A percentile compares a stretch with the other conserved stretches of the same genome.
Evolutionary conservation across 2,797 vertebrate genomes (phyloP).

Genomic region (Cheirogaleus major): DNA sequence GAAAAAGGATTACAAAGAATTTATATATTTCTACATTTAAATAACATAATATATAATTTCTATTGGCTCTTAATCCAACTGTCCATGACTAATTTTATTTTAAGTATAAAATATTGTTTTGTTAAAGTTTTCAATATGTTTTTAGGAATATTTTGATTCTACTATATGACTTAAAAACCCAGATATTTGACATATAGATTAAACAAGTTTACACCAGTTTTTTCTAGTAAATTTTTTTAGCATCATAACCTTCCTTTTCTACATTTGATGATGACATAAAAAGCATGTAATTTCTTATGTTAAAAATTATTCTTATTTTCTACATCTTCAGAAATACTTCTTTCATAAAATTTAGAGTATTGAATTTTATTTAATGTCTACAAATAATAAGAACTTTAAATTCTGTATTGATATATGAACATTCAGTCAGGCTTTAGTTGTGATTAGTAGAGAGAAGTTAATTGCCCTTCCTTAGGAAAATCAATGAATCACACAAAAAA

Average conservation of each 20-base stretch:
- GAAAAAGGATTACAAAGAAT: not conserved
- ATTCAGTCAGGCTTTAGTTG: not conserved
- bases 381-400: not conserved
- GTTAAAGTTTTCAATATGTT: not conserved
- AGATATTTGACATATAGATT: not conserved
- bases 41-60: not conserved
- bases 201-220: not conserved
- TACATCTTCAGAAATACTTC: slow-evolving; percentile 1
- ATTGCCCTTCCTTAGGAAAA: slow-evolving; percentile 24
- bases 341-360: not conserved
- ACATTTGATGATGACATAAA: not conserved
- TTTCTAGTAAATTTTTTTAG: not conserved
- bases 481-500: slow-evolving; percentile 33
- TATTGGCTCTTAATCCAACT: not conserved
- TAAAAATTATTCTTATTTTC: not conserved
- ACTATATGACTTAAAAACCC: not conserved
- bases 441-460: not conserved
- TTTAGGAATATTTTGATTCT: not conserved
- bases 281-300: not conserved
- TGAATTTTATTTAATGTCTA: not conserved
- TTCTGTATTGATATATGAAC: not conserved
- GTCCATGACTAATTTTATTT: not conserved
- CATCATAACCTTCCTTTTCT: not conserved
- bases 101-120: not conserved
- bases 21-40: not conserved